Conservation (phyloP, 1,140 invertebrate species). For the Aphaenogaster ashmeadi region DNA sequence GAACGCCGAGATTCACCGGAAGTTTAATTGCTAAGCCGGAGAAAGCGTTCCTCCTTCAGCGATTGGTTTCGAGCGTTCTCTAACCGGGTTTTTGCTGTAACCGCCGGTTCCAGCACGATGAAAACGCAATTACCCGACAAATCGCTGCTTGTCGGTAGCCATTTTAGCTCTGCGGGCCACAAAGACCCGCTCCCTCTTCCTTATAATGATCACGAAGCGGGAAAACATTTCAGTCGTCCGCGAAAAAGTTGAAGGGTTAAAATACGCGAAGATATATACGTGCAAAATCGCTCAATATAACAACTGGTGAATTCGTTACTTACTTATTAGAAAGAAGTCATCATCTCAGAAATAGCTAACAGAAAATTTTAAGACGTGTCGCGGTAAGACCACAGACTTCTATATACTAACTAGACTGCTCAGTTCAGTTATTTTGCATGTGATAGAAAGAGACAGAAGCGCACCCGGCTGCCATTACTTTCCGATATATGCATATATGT, state of each 20-base stretch:
- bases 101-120: constrained; percentile 41
- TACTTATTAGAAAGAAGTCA: not conserved
- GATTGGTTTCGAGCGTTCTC: constrained; percentile 53
- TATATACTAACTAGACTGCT: too few relatives aligned
- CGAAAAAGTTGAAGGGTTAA: not conserved
- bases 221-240: not conserved
- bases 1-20: constrained; percentile 34
- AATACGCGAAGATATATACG: not conserved
- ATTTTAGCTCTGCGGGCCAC: constrained; percentile 30
- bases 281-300: not conserved
- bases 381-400: too few relatives aligned
- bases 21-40: constrained; percentile 67
- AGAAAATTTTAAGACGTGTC: not conserved
- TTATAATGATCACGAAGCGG: not conserved
- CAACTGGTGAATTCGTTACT: not conserved
- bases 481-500: too few relatives aligned
- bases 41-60: constrained; percentile 53
- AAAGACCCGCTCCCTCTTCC: not conserved
- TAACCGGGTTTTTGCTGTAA: constrained; percentile 25
- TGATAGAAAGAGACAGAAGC: too few relatives aligned
- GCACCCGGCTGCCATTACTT: too few relatives aligned
- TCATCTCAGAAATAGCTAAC: not conserved
- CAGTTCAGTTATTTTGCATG: too few relatives aligned
- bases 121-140: constrained; percentile 65
- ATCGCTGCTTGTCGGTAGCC: constrained; percentile 36